phyloP scores from a whole-genome alignment of 2,113 vertebrate genomes.

The Benitochromis conjunctus region DNA sequence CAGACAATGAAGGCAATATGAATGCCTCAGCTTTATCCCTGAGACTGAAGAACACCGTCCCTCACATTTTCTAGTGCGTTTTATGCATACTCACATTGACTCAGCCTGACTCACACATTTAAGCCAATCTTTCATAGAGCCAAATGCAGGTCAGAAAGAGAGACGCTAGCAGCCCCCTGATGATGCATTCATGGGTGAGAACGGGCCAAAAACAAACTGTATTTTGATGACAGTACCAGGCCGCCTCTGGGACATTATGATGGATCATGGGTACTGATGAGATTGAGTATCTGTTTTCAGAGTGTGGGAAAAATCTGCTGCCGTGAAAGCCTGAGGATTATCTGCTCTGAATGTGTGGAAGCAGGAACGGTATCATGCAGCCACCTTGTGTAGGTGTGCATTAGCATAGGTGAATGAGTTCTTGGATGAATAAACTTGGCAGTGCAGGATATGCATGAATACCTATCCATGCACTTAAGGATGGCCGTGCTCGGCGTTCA shows the following conservation, averaged over 20 bases:
- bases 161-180: slow-evolving; percentile 18
- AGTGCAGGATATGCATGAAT: background rate
- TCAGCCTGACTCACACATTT: slow-evolving; percentile 37
- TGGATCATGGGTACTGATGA: slow-evolving; percentile 43
- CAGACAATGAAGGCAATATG: background rate
- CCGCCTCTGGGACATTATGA: slow-evolving; percentile 42
- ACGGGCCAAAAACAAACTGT: slow-evolving; percentile 20
- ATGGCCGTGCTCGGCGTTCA: background rate
- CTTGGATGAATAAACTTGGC: slow-evolving; percentile 26
- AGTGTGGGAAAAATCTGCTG: slow-evolving; percentile 1
- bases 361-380: background rate
- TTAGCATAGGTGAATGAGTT: slow-evolving; percentile 47
- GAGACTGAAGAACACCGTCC: background rate
- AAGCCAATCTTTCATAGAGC: background rate
- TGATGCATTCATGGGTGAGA: slow-evolving; percentile 38
- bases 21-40: background rate
- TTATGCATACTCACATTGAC: slow-evolving; percentile 10
- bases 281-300: slow-evolving; percentile 4
- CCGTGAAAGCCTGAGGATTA: slow-evolving; percentile 34
- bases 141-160: slow-evolving; percentile 39
- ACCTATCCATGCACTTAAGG: background rate
- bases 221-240: slow-evolving; percentile 10
- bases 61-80: background rate
- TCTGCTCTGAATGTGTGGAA: slow-evolving; percentile 5
- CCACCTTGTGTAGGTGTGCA: slow-evolving; percentile 45